phyloP scores from a whole-genome alignment of 2,113 vertebrate species.

The Tapirus terrestris region DNA sequence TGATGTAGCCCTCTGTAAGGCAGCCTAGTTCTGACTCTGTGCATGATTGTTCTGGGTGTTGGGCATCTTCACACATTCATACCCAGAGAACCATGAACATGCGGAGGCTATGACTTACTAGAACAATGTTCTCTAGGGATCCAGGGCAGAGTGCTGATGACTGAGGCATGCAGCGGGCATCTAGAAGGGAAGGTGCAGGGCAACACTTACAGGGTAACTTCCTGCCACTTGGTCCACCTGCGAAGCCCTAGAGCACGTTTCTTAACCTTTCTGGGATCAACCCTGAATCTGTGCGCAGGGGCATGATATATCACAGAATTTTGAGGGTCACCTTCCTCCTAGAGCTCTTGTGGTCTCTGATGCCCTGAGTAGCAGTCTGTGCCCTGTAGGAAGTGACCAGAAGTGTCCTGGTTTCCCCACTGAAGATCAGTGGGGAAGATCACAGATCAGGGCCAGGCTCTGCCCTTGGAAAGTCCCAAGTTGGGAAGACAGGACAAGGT shows the following conservation, averaged over 20 bases:
- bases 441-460: background rate
- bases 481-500: background rate
- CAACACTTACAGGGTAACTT: background rate
- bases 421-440: background rate
- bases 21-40: background rate
- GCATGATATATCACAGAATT: background rate
- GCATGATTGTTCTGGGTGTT: background rate
- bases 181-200: background rate
- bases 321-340: background rate
- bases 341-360: background rate
- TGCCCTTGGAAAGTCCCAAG: background rate
- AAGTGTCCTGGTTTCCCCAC: background rate
- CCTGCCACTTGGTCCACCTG: background rate
- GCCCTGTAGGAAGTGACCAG: background rate
- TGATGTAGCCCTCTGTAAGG: background rate
- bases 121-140: background rate
- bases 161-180: too few relatives aligned
- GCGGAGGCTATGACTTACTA: accelerated
- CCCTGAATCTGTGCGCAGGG: background rate
- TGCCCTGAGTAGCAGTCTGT: too few relatives aligned
- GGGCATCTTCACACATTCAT: background rate
- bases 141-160: too few relatives aligned
- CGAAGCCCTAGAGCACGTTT: background rate
- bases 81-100: background rate
- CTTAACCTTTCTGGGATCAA: background rate